These are phyloP conservation scores for Saccopteryx leptura DNA, from an alignment of 2,113 vertebrate species.

Conservation along the genomic window DNA sequence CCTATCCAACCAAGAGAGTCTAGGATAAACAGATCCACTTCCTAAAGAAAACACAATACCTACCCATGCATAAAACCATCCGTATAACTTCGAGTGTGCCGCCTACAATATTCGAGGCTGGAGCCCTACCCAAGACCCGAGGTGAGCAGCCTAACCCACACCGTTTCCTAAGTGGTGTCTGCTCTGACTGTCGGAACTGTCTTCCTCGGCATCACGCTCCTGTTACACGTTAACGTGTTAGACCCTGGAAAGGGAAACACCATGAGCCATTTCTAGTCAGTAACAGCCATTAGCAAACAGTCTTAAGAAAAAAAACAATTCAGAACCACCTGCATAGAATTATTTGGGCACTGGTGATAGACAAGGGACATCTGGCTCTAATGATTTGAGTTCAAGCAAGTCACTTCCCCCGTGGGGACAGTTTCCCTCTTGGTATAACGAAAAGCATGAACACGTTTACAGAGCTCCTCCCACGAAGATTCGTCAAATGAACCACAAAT, in stretches of 20 bases:
- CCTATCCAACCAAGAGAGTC: neutral
- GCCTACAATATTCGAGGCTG: neutral
- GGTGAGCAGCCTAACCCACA: neutral
- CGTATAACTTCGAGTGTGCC: neutral
- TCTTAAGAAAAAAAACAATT: neutral
- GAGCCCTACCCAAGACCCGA: neutral
- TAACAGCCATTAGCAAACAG: neutral
- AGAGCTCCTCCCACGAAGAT: neutral
- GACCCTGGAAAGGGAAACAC: constrained; percentile 20
- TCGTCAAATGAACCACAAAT: constrained; percentile 34
- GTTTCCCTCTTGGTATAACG: neutral
- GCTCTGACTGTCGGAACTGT: neutral
- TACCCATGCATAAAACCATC: neutral
- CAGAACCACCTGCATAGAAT: neutral
- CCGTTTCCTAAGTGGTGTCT: neutral
- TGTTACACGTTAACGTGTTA: neutral
- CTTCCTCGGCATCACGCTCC: neutral
- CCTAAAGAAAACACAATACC: constrained; percentile 5
- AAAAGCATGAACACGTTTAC: constrained; percentile 10
- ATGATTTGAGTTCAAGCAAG: neutral
- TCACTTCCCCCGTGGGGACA: neutral
- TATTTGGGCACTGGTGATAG: neutral
- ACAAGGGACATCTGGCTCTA: constrained; percentile 17
- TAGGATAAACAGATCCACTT: neutral
- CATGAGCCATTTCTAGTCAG: neutral